Evolutionary conservation across 2,113 vertebrate genomes (phyloP).

Genomic region (Chaetura pelagica): DNA sequence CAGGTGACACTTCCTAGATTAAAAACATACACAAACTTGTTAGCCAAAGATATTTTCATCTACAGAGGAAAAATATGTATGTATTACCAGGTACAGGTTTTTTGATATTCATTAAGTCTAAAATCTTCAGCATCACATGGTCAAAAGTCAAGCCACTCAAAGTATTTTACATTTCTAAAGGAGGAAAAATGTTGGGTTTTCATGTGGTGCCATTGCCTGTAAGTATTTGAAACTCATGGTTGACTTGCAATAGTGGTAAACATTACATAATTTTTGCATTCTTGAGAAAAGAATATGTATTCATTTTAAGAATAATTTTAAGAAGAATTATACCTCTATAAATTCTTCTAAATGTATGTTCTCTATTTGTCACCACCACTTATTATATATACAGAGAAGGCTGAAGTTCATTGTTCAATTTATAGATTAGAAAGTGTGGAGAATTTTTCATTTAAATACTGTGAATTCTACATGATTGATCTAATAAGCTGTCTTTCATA

Average conservation of each 20-base stretch:
- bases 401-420: slow-evolving; percentile 44
- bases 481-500: neutral
- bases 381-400: neutral
- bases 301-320: neutral
- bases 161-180: neutral
- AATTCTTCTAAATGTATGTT: slow-evolving; percentile 25
- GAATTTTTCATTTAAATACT: slow-evolving; percentile 44
- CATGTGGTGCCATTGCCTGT: neutral
- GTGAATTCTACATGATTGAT: slow-evolving; percentile 38
- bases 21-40: neutral
- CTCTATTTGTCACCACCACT: neutral
- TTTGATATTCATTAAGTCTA: neutral
- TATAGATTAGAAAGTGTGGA: neutral
- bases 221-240: neutral
- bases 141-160: neutral
- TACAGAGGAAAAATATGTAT: neutral
- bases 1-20: neutral
- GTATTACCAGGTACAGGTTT: neutral
- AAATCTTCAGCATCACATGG: neutral
- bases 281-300: neutral
- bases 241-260: neutral
- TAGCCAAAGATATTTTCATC: neutral
- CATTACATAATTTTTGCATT: neutral
- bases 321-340: neutral
- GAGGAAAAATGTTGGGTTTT: neutral